A percentile compares a stretch with the other conserved stretches of the same genome.
Conservation (phyloP, 2,888 invertebrate genomes). For the Nomada fabriciana region DNA sequence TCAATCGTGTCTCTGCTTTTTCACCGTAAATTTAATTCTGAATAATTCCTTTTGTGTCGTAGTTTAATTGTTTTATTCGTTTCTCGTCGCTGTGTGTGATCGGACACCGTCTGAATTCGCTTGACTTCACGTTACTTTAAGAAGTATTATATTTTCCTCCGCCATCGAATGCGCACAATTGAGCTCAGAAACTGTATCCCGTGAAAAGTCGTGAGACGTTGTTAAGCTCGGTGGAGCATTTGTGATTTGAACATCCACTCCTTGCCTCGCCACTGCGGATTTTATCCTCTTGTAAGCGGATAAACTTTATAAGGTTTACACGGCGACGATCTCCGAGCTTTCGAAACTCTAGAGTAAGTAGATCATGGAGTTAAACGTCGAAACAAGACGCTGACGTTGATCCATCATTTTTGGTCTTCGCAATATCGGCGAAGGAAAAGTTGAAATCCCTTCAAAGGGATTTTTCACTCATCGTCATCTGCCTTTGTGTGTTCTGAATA, state of each 20-base stretch:
- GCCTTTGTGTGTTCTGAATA: neutral
- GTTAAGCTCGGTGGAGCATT: neutral
- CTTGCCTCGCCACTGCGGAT: neutral
- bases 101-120: no score
- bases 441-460: neutral
- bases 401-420: neutral
- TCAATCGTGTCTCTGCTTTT: no score
- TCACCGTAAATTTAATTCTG: no score
- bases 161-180: neutral
- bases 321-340: neutral
- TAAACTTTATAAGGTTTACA: no score
- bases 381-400: slow-evolving; percentile 5
- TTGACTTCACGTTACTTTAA: no score
- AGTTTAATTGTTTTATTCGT: no score
- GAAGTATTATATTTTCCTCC: neutral
- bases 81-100: no score
- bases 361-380: slow-evolving; percentile 32
- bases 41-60: no score
- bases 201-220: neutral
- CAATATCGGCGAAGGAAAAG: neutral
- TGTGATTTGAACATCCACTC: neutral
- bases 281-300: slow-evolving; percentile 35
- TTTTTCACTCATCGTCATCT: neutral
- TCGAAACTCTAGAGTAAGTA: slow-evolving; percentile 6
- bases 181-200: neutral